These are phyloP conservation scores for Philotrypesis tridentata DNA, from an alignment of 1,140 invertebrate genomes.

Conservation along the genomic window DNA sequence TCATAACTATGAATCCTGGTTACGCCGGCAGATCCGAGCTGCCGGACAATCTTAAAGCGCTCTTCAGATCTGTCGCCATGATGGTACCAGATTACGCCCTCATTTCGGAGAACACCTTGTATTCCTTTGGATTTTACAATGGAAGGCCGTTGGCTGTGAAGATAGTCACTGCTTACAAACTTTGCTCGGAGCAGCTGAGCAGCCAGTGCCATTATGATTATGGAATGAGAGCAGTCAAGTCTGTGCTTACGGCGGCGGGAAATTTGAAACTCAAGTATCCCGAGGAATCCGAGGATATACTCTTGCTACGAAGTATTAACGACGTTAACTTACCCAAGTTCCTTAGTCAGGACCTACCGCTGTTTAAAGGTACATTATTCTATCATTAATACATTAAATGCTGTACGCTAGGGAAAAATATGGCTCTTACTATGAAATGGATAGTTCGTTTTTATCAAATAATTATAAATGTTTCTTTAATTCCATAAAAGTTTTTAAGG, in stretches of 20 bases:
- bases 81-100: constrained; percentile 98
- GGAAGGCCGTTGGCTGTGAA: constrained; percentile 92
- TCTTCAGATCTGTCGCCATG: constrained; percentile 97
- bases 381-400: constrained; percentile 21
- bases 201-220: constrained; percentile 98
- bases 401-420: too few species aligned
- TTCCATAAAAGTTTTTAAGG: too few species aligned
- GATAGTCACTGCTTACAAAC: constrained; percentile 94
- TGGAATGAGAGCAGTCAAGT: constrained; percentile 91
- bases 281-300: constrained; percentile 86
- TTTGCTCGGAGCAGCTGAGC: constrained; percentile 95
- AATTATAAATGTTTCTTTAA: too few species aligned
- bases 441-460: too few species aligned
- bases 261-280: constrained; percentile 92
- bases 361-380: constrained; percentile 80
- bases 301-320: constrained; percentile 91
- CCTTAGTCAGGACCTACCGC: constrained; percentile 88
- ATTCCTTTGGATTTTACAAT: constrained; percentile 94
- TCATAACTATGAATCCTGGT: constrained; percentile 97
- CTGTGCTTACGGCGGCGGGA: constrained; percentile 91
- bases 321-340: constrained; percentile 97
- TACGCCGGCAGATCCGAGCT: constrained; percentile 93
- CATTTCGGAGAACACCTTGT: constrained; percentile 95
- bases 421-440: too few species aligned
- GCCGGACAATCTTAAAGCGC: constrained; percentile 94